Evolutionary conservation across 2,113 vertebrate genomes (phyloP), one percentile per base, ranked within the genome.

Genomic region (Pagrus major): DNA sequence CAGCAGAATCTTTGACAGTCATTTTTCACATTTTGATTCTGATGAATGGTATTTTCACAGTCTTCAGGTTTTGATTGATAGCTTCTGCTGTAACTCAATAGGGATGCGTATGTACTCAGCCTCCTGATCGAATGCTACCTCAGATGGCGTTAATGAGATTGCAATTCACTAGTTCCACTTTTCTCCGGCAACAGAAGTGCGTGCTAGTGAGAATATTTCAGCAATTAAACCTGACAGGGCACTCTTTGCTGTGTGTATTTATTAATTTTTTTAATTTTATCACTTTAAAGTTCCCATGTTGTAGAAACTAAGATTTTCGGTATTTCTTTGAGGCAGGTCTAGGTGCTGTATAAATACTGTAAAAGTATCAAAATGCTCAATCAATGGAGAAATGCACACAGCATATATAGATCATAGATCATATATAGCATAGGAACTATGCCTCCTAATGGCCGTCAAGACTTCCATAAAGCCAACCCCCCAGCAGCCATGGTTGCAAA

Each of bases 11-110:
- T 33, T 2, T 71, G 86, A 78, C 71, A 67, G 71, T 27, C 56
- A 58, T 73, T 84, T 78, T 69, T 87, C 76, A 87, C 51, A 23
- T 46, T 25, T 71, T 52, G 73, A 68, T 64, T 73, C 60, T 74
- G 78, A 86, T 64, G 6, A 72, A 84, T 87, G 60, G 21, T 47
- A 14, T 69, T 80, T 81, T 84, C 80, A 61, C 55, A 35, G 61
- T 49, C 44, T 46, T 64, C 60, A 29, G 71, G 33, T 37, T 72
- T 42, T 83, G 82, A 88, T 58, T 47, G 82, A 84, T 86, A 42
- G 44, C 56, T 44, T 66, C 23, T 25, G 66, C 60, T 58, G 56
- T 44, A 58, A 76, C 52, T 74, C 67, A 37, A 41, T 70, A 39
- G 41, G 3, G 21, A 61, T 23, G 44, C 23, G 71, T 70, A 71